A percentile compares a stretch with the other conserved stretches of the same genome.
Evolutionary conservation across 2,113 vertebrate species (phyloP).

Genomic region (Phoenicopterus ruber): DNA sequence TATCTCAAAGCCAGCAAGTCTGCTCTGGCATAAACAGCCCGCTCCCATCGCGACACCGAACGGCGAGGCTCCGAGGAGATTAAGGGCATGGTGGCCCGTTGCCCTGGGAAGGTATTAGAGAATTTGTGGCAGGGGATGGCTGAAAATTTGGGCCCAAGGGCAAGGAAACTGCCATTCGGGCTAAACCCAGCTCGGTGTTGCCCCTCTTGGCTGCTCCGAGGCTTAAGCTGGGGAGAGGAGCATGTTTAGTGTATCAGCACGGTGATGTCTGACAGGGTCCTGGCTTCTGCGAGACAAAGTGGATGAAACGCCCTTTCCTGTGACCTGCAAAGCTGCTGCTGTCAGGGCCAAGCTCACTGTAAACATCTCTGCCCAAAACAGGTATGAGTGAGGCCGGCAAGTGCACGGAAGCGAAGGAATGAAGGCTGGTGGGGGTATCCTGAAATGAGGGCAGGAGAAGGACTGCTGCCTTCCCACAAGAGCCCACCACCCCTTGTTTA

Average conservation of each 20-base stretch:
- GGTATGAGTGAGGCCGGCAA: neutral
- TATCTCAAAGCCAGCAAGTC: neutral
- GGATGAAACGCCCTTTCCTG: neutral
- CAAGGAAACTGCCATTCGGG: neutral
- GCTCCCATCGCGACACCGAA: neutral
- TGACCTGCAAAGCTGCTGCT: neutral
- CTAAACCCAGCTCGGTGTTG: neutral
- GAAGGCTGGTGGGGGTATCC: rapidly evolving
- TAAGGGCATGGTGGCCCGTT: neutral
- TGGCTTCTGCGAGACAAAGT: neutral
- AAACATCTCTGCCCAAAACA: neutral
- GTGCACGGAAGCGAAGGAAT: neutral
- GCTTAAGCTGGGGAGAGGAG: neutral
- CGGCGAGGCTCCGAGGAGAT: neutral
- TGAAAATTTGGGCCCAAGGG: neutral
- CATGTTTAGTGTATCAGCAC: neutral
- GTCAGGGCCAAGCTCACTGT: neutral
- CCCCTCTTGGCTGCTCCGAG: neutral
- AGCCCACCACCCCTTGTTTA: neutral
- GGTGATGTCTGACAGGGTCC: neutral
- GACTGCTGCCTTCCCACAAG: neutral
- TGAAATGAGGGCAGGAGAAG: neutral
- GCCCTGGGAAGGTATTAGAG: neutral
- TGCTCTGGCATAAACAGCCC: neutral
- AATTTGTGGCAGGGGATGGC: neutral